A percentile compares a stretch with the other conserved stretches of the same genome.
Conservation (phyloP, 2,113 vertebrate genomes). For the Prunella himalayana region DNA sequence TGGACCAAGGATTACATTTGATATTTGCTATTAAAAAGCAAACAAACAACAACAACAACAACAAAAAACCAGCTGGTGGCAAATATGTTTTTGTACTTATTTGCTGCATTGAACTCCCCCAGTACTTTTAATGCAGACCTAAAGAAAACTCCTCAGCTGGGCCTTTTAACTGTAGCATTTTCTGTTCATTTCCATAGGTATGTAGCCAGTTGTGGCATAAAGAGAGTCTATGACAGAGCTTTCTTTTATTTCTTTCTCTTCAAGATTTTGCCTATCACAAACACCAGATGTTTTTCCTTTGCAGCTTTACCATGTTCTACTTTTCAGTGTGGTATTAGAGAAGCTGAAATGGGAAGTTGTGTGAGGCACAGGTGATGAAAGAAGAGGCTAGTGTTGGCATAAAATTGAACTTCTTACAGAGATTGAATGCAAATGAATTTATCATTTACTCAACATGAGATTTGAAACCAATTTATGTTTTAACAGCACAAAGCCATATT, state of each 20-base stretch:
- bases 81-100: not conserved
- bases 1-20: not conserved
- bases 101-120: not conserved
- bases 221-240: not conserved
- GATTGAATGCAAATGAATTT: not conserved
- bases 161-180: not conserved
- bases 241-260: not conserved
- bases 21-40: not conserved
- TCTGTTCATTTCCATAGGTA: not conserved
- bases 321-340: not conserved
- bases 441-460: not conserved
- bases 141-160: not conserved
- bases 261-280: constrained; percentile 1
- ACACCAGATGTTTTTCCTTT: constrained; percentile 25
- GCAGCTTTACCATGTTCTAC: not conserved
- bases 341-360: not conserved
- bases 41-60: too few relatives aligned
- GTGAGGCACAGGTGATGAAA: constrained; percentile 2
- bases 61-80: not conserved
- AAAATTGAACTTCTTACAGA: not conserved
- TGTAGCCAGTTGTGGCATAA: not conserved
- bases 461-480: not conserved
- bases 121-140: not conserved
- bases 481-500: not conserved
- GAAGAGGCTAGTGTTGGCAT: not conserved